phyloP scores from a whole-genome alignment of 2,797 vertebrate species.

The Gymnocypris eckloni region DNA sequence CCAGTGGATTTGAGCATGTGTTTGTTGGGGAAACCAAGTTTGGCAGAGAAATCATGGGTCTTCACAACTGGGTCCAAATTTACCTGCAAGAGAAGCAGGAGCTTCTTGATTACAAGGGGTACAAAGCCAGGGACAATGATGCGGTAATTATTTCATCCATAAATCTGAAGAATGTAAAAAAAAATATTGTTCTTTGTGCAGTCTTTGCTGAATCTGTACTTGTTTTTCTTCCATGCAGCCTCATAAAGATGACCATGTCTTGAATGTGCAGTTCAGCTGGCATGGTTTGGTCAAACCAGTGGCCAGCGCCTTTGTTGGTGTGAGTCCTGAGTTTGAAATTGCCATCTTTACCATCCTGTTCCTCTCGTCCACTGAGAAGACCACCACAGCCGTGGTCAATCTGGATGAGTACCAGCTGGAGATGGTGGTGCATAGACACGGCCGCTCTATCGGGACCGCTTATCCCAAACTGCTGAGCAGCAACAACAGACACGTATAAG shows the following conservation, averaged over 20 bases:
- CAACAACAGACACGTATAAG: conserved; percentile 71
- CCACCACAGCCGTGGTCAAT: conserved; percentile 75
- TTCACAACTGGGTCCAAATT: conserved; percentile 90
- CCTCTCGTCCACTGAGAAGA: conserved; percentile 77
- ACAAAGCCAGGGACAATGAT: conserved; percentile 71
- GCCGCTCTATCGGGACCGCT: conserved; percentile 81
- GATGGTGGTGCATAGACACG: conserved; percentile 78
- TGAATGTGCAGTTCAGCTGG: conserved; percentile 89
- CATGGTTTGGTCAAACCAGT: conserved; percentile 81
- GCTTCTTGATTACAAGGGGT: conserved; percentile 84
- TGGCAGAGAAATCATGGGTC: conserved; percentile 80
- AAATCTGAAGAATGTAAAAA: background rate
- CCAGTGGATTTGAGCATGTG: conserved; percentile 86
- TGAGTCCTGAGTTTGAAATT: conserved; percentile 88
- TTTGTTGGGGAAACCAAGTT: conserved; percentile 84
- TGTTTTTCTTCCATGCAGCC: conserved; percentile 69
- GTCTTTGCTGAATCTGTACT: background rate
- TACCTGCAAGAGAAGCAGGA: conserved; percentile 83
- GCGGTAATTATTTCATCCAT: conserved; percentile 67
- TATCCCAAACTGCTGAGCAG: conserved; percentile 84
- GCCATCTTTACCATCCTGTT: conserved; percentile 85
- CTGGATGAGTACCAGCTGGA: conserved; percentile 83
- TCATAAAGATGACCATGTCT: conserved; percentile 83
- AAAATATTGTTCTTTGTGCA: background rate
- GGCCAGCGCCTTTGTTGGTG: conserved; percentile 81